Evolutionary conservation across 2,888 invertebrate genomes (phyloP).

Genomic region (Timema cristinae): DNA sequence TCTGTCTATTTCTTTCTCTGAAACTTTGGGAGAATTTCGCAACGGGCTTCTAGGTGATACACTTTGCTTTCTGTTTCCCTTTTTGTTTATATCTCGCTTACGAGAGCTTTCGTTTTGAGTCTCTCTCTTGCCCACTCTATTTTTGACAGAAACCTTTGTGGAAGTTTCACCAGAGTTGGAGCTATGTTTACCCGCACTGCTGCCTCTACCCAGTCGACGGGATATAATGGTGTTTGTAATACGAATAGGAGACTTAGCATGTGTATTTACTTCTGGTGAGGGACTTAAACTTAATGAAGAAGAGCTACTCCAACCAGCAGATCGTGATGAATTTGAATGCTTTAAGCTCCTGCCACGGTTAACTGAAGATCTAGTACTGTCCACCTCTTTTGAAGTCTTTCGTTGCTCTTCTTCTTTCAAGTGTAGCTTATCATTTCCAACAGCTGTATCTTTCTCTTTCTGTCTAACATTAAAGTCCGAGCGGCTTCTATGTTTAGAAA

Average conservation of each 20-base stretch:
- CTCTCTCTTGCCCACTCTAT: conserved; percentile 12
- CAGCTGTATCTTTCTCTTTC: no score
- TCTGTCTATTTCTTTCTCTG: neutral
- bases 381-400: no score
- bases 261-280: conserved; percentile 24
- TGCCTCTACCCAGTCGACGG: neutral
- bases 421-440: no score
- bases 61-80: neutral
- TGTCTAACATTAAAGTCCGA: no score
- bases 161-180: neutral
- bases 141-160: neutral
- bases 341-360: no score
- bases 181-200: conserved; percentile 10
- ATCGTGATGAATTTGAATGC: no score
- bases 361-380: no score
- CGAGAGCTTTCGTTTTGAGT: neutral
- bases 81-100: conserved; percentile 4
- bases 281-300: conserved; percentile 26
- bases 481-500: no score
- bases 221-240: conserved; percentile 16
- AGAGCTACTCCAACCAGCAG: neutral
- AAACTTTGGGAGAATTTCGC: neutral
- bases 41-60: neutral
- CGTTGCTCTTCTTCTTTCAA: no score
- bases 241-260: conserved; percentile 17